Base-by-base conservation (phyloP, 2,113 vertebrate genomes). In the Megalops atlanticus region DNA sequence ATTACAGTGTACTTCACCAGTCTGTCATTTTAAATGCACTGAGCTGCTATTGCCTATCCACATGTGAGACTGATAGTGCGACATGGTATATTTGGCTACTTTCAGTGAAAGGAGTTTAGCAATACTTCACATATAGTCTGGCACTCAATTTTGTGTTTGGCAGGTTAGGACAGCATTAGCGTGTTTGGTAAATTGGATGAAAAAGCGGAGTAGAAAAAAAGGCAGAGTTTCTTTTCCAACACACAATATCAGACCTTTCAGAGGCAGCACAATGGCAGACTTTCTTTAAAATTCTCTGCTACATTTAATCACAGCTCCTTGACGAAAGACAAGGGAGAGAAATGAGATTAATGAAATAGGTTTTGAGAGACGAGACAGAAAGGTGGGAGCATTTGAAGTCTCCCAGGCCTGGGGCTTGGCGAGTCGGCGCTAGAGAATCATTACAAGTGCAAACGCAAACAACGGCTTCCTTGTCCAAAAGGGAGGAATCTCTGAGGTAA, bases 121-220 rank as follows among this genome's bases (percentile, higher is more conserved):
- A 40, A 27, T 35, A 78, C 4, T 78, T 68, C 54, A 21, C 6
- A 18, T 69, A 8, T 11, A 64, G n/a, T 64, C n/a, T 64, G 58
- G n/a, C 58, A 21, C 2, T 10, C n/a, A 31, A 10, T 64, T 58
- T 58, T n/a, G n/a, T n/a, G n/a, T n/a, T n/a, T n/a, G n/a, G n/a
- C n/a, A n/a, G n/a, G n/a, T n/a, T n/a, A n/a, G n/a, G n/a, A n/a
- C n/a, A n/a, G n/a, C n/a, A n/a, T n/a, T n/a, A 83, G 84, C 80
- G 81, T 84, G 86, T 87, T 84, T 83, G 77, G 58, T 86, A 88
- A 89, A 87, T 88, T 88, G 81, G 85, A 85, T 86, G 79, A 86
- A 83, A 86, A 84, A 80, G 24, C 78, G 80, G 82, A 80, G 83
- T 5, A 49, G 24, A 54, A 54, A 85, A 78, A 49, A 47, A 72